Evolutionary conservation across 2,797 vertebrate genomes (phyloP).

Genomic region (Triplophysa bombifrons): DNA sequence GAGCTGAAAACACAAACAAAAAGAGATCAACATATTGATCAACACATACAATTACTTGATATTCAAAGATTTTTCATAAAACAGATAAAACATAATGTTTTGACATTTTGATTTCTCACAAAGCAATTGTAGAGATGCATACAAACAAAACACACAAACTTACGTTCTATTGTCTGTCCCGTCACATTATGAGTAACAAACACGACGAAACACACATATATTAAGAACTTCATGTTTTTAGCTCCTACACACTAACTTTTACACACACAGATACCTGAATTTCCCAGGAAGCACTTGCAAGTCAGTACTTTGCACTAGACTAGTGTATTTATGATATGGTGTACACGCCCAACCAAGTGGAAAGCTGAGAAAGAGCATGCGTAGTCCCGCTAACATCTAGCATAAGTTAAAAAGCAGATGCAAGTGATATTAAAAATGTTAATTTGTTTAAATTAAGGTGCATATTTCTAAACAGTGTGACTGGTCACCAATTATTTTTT

Average conservation of each 20-base stretch:
- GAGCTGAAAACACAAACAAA: background rate
- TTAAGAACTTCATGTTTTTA: slow-evolving; percentile 28
- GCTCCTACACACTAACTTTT: background rate
- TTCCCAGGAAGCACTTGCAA: background rate
- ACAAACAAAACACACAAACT: slow-evolving; percentile 14
- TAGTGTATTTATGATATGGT: background rate
- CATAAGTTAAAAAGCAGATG: no score
- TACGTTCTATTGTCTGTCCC: background rate
- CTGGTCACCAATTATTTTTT: no score
- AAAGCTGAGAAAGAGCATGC: background rate
- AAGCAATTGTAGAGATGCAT: background rate
- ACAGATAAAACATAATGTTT: background rate
- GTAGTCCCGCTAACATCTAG: no score
- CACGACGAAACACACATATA: slow-evolving; percentile 33
- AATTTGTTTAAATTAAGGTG: no score
- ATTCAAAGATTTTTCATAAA: background rate
- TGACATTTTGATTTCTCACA: background rate
- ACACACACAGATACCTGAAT: background rate
- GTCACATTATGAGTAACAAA: background rate
- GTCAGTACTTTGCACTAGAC: background rate
- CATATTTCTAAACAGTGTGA: no score
- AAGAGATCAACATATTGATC: background rate
- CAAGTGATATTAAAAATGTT: no score
- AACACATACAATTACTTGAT: background rate
- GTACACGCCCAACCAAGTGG: slow-evolving; percentile 4